Conservation (phyloP, 2,888 invertebrate species). For the Nebria brevicollis region DNA sequence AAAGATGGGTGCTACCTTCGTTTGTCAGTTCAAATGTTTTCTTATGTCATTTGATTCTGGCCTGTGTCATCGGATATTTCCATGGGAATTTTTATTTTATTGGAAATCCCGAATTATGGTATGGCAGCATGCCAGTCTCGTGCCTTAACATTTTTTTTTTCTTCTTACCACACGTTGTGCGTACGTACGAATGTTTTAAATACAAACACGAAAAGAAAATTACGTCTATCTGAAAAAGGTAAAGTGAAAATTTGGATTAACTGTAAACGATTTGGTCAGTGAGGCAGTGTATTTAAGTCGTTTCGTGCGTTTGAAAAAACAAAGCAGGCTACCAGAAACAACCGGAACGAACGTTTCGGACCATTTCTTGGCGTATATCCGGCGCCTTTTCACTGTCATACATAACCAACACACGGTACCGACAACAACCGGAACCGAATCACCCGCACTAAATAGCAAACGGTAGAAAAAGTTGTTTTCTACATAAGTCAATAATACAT, state of each 20-base stretch:
- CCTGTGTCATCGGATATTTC: slow-evolving; percentile 31
- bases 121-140: slow-evolving; percentile 28
- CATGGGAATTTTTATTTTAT: slow-evolving; percentile 30
- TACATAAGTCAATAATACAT: too few species aligned
- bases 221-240: neutral
- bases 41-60: slow-evolving; percentile 13
- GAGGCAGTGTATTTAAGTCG: neutral
- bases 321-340: slow-evolving; percentile 13
- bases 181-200: too few species aligned
- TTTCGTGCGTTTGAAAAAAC: neutral
- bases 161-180: too few species aligned
- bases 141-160: slow-evolving; percentile 8
- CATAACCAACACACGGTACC: neutral
- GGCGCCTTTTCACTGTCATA: slow-evolving; percentile 22
- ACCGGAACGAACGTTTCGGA: slow-evolving; percentile 18
- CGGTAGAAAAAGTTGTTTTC: too few species aligned
- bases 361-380: slow-evolving; percentile 22
- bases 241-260: neutral
- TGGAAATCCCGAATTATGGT: slow-evolving; percentile 23
- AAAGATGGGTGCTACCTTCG: neutral
- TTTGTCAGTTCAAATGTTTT: neutral
- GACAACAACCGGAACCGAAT: neutral
- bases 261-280: neutral
- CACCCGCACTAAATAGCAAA: neutral
- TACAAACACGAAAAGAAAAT: too few species aligned